Conservation (phyloP, 2,888 invertebrate genomes). For the Anthophora plumipes region DNA sequence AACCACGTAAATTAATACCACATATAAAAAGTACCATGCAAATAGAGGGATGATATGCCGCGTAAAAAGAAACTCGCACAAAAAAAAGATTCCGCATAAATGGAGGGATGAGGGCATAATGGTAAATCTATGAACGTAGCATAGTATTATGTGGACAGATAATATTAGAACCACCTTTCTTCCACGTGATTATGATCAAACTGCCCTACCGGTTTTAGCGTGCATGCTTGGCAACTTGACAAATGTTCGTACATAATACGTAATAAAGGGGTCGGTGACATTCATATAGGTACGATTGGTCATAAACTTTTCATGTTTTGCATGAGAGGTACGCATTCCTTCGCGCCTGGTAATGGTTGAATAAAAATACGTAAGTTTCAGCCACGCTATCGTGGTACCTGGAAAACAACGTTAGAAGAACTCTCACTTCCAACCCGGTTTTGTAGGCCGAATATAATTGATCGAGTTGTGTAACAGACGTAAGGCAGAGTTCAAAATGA, state of each 20-base stretch:
- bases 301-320: slow-evolving; percentile 41
- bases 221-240: slow-evolving; percentile 47
- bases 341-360: slow-evolving; percentile 13
- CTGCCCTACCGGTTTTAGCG: slow-evolving; percentile 20
- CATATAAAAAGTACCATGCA: too few relatives aligned
- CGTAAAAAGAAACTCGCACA: too few relatives aligned
- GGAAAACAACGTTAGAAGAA: slow-evolving; percentile 47
- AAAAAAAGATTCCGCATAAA: too few relatives aligned
- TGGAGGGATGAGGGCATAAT: too few relatives aligned
- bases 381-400: slow-evolving; percentile 16
- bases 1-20: too few relatives aligned
- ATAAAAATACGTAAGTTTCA: slow-evolving; percentile 38
- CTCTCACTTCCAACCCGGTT: slow-evolving; percentile 54
- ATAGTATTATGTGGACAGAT: not conserved
- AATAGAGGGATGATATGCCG: too few relatives aligned
- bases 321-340: slow-evolving; percentile 38
- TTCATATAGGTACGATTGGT: slow-evolving; percentile 28
- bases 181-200: slow-evolving; percentile 14
- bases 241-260: slow-evolving; percentile 21
- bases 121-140: too few relatives aligned
- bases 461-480: slow-evolving; percentile 52
- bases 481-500: slow-evolving; percentile 14
- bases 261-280: slow-evolving; percentile 40
- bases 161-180: slow-evolving; percentile 10
- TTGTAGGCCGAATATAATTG: slow-evolving; percentile 53